Base-by-base conservation (phyloP, 2,797 vertebrate genomes). In the Lithobates pipiens region DNA sequence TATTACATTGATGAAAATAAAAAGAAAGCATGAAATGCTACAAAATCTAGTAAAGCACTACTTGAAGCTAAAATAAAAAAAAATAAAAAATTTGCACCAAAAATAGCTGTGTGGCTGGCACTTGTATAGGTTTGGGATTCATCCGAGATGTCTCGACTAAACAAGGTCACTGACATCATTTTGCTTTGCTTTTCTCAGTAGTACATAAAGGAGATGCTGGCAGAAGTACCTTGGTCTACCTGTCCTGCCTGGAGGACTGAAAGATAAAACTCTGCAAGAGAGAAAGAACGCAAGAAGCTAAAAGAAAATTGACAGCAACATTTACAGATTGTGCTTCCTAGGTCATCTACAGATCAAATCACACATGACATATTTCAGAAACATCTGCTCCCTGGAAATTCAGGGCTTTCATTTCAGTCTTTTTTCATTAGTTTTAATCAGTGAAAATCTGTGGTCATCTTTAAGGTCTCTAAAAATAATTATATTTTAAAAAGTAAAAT, bases 211-310 rank as follows among this genome's bases (percentile, higher is more conserved):
- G 89, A 95, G 89, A 94, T 93, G 93, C 92, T 93, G 91, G 94
- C 96, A 95, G 95, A 96, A 98, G 97, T 99, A 99, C 98, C 98
- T 99, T 95, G 96, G 95, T 99, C 98, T 99, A 99, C 98, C 98
- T 99, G 97, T 99, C 98, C 96, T 99, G 98, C 95, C 98, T 99
- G 97, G 98, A 97, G 97, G 97, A 99, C 95, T 99, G 98, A 99
- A 99, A 99, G 98, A 99, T 98, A 99, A 99, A 99, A 93, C 95
- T 99, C 98, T 99, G 98, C 92, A 99, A 98, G 95, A 98, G 96
- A 98, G 96, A 65, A 98, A 98, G 96, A 99, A 98, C 94, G 97
- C 96, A 98, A 97, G 98, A 96, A 97, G 96, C 97, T 97, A 96
- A 96, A 98, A 95, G 23, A 98, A 96, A 97, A 98, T 98, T 69